These are phyloP conservation scores for Egretta garzetta DNA, from an alignment of 2,113 vertebrate genomes.

Conservation along the genomic window DNA sequence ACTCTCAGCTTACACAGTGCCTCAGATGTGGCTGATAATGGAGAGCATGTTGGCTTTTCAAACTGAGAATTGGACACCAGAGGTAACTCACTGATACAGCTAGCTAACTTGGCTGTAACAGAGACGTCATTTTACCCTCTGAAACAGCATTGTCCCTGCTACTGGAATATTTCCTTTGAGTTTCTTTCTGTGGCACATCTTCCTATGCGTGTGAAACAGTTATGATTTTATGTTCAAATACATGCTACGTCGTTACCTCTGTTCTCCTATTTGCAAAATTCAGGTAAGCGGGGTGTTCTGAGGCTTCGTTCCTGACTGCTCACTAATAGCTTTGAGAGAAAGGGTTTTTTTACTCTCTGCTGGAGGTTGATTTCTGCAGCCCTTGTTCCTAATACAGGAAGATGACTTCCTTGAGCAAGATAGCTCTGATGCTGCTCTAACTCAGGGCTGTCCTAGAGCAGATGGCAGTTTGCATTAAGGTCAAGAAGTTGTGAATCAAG, in stretches of 20 bases:
- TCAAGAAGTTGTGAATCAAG: not conserved
- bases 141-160: not conserved
- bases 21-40: not conserved
- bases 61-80: not conserved
- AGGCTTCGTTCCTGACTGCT: not conserved
- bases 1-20: not conserved
- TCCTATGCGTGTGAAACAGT: not conserved
- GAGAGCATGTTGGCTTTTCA: not conserved
- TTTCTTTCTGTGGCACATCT: fast-evolving
- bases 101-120: not conserved
- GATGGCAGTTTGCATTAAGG: not conserved
- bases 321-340: not conserved
- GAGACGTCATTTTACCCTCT: not conserved
- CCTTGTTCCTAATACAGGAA: not conserved
- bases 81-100: not conserved
- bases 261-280: not conserved
- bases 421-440: not conserved
- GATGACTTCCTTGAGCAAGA: not conserved
- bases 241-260: not conserved
- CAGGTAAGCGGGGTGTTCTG: not conserved
- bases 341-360: not conserved
- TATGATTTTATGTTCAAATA: not conserved
- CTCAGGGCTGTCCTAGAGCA: not conserved
- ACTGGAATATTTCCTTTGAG: not conserved
- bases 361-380: not conserved